Percentiles rank a stretch among this genome's conserved stretches.
Evolutionary conservation across 1,140 invertebrate species (phyloP).

Genomic region (Ceratina japonica): DNA sequence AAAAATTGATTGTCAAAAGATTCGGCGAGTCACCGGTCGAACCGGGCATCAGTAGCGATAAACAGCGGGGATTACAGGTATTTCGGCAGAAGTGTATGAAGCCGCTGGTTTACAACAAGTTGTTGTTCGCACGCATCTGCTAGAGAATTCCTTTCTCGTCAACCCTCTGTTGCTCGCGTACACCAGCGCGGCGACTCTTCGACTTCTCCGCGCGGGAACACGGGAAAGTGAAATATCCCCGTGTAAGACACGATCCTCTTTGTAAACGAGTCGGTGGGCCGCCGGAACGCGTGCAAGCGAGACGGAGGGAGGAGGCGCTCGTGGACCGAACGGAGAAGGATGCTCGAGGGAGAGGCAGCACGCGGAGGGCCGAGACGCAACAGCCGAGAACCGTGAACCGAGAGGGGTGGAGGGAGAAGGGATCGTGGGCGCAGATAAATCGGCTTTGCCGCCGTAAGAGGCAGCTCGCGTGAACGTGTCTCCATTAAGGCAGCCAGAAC

Average conservation of each 20-base stretch:
- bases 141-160: neutral
- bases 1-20: neutral
- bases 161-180: conserved; percentile 30
- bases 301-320: conserved; percentile 23
- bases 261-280: conserved; percentile 59
- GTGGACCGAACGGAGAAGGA: conserved; percentile 21
- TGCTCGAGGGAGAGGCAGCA: conserved; percentile 1
- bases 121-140: neutral
- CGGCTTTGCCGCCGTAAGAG: conserved; percentile 72
- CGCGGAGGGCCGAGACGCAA: conserved; percentile 36
- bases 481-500: conserved; percentile 70
- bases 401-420: conserved; percentile 33
- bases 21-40: neutral
- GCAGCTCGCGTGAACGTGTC: conserved; percentile 73
- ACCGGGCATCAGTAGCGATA: neutral
- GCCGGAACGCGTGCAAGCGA: conserved; percentile 25
- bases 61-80: neutral
- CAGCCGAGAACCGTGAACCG: conserved; percentile 28
- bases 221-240: conserved; percentile 74
- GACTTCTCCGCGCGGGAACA: conserved; percentile 56
- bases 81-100: neutral
- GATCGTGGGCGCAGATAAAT: conserved; percentile 75
- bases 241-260: conserved; percentile 68
- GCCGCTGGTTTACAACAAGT: neutral
- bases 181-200: conserved; percentile 38